A percentile compares a stretch with the other conserved stretches of the same genome.
Evolutionary conservation across 1,140 invertebrate species (phyloP).

Genomic region (Conus ventricosus): DNA sequence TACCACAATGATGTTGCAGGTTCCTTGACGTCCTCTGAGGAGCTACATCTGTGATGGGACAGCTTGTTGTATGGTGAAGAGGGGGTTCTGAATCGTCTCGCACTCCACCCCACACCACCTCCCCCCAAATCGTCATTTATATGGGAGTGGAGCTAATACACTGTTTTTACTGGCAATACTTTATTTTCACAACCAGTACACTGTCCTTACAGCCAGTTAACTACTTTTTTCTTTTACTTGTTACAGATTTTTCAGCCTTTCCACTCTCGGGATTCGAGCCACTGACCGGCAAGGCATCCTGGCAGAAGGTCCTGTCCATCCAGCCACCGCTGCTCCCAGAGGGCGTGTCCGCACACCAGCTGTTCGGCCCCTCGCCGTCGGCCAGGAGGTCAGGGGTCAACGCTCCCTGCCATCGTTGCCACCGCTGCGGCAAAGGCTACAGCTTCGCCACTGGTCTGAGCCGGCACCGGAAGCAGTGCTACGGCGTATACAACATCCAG

Average conservation of each 20-base stretch:
- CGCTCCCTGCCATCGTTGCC: neutral
- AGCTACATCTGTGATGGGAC: too few species aligned
- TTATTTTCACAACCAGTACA: too few species aligned
- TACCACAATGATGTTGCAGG: too few species aligned
- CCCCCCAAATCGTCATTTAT: too few species aligned
- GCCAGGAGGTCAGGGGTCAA: neutral
- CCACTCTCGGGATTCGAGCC: neutral
- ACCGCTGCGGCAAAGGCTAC: slow-evolving; percentile 15
- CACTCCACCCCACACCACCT: too few species aligned
- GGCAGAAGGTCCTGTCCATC: neutral
- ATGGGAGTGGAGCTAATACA: too few species aligned
- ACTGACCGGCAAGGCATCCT: neutral
- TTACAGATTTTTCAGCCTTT: neutral
- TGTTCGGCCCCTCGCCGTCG: neutral
- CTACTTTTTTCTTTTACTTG: neutral
- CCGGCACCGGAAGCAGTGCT: slow-evolving; percentile 34
- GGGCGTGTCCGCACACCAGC: neutral
- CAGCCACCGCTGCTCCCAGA: neutral
- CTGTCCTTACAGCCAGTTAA: too few species aligned
- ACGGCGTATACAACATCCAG: slow-evolving; percentile 20
- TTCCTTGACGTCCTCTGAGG: too few species aligned
- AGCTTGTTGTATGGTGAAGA: too few species aligned
- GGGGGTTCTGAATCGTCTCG: too few species aligned
- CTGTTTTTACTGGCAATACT: too few species aligned
- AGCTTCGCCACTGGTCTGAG: neutral